Evolutionary conservation across 2,888 invertebrate genomes (phyloP).

Genomic region (Sylvicola cinctus): DNA sequence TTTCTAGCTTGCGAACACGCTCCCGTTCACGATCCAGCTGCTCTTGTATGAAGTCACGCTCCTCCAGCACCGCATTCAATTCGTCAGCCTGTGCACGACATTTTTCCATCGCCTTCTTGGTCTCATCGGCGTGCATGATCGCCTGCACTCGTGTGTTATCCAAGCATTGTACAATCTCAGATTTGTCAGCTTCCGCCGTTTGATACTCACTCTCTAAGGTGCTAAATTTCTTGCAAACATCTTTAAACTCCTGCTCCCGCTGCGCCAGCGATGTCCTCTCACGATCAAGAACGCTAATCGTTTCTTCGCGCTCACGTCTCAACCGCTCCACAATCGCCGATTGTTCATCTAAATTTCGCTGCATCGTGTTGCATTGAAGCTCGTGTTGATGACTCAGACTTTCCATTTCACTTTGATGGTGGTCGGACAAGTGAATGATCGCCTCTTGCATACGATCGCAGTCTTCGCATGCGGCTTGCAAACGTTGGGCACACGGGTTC

Average conservation of each 20-base stretch:
- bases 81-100: slow-evolving; percentile 15
- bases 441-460: slow-evolving; percentile 27
- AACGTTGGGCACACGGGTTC: slow-evolving; percentile 16
- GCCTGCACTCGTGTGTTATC: slow-evolving; percentile 8
- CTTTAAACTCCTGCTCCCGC: slow-evolving; percentile 16
- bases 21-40: slow-evolving; percentile 41
- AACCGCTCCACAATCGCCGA: slow-evolving; percentile 10
- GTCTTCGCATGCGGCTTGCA: slow-evolving; percentile 24
- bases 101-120: slow-evolving; percentile 13
- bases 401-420: slow-evolving; percentile 23
- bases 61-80: slow-evolving; percentile 19
- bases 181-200: slow-evolving; percentile 12
- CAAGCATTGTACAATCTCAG: slow-evolving; percentile 13
- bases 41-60: slow-evolving; percentile 26
- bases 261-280: slow-evolving; percentile 14
- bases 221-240: slow-evolving; percentile 12
- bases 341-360: slow-evolving; percentile 16
- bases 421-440: slow-evolving; percentile 20
- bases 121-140: slow-evolving; percentile 9
- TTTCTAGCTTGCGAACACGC: slow-evolving; percentile 47
- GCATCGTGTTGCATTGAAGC: slow-evolving; percentile 13
- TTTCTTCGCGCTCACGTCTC: slow-evolving; percentile 4
- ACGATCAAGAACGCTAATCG: slow-evolving; percentile 9
- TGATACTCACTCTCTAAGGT: slow-evolving; percentile 17
- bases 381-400: slow-evolving; percentile 23